A percentile compares a stretch with the other conserved stretches of the same genome.
Conservation (phyloP, 92 coral and sea anemone species). For the Heliopora coerulea region DNA sequence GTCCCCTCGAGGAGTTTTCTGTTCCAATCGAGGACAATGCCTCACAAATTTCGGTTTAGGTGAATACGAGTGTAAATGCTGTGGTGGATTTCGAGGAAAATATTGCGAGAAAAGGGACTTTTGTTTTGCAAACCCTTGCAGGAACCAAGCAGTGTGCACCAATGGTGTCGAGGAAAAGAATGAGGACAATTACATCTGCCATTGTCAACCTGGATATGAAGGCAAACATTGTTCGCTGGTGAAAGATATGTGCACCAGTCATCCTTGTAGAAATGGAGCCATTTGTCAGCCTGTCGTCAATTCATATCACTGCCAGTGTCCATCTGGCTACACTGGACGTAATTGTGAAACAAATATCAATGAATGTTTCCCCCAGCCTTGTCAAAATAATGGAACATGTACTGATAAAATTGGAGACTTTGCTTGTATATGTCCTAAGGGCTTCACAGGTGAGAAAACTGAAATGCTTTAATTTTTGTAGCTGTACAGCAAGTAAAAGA, state of each 20-base stretch:
- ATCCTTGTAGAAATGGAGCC: constrained; percentile 79
- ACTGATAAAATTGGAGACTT: constrained; percentile 64
- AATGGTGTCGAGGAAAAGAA: constrained; percentile 58
- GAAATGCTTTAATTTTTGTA: background rate
- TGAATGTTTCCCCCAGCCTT: constrained; percentile 77
- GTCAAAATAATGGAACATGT: constrained; percentile 79
- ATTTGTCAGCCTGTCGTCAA: constrained; percentile 75
- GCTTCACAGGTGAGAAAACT: constrained; percentile 71
- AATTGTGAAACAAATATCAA: constrained; percentile 71
- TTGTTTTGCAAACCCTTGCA: constrained; percentile 88
- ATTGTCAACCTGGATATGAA: constrained; percentile 81
- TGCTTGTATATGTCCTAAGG: constrained; percentile 68
- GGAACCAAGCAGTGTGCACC: constrained; percentile 74
- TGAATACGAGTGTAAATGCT: constrained; percentile 81
- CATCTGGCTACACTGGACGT: constrained; percentile 77
- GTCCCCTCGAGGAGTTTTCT: constrained; percentile 46
- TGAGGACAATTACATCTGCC: constrained; percentile 61
- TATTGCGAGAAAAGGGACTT: constrained; percentile 85
- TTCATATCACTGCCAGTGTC: constrained; percentile 77
- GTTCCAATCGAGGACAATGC: constrained; percentile 83
- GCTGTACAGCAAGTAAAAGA: background rate
- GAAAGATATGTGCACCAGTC: constrained; percentile 79
- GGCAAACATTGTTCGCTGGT: constrained; percentile 83
- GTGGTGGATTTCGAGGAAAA: constrained; percentile 93
- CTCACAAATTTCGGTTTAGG: constrained; percentile 70